Evolutionary conservation across 2,113 vertebrate species (phyloP), one percentile per base, ranked within the genome.

Genomic region (Athene noctua): DNA sequence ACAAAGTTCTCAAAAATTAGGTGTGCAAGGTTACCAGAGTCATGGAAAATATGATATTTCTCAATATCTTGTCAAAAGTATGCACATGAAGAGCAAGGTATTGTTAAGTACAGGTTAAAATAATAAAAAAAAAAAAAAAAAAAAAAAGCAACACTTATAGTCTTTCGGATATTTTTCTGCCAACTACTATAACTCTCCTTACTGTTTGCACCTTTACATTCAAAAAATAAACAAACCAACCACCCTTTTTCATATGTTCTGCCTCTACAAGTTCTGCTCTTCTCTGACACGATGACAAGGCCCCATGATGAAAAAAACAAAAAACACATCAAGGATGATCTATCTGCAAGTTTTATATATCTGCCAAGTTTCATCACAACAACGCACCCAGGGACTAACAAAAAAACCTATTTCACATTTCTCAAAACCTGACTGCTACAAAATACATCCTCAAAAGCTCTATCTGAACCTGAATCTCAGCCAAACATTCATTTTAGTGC

Each of bases 311-410:
- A 65, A 70, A 73, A 73, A 54, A n/a, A 61, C 13, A 66, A 44
- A 38, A 5, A 55, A 61, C 36, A 65, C 22, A 71, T 40, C 70
- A 62, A 85, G 75, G 71, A 71, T 47, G 20, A 29, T 38, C 82
- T 77, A 62, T 93, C 79, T 72, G 47, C 66, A 88, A 67, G 63
- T 84, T 95, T 74, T 71, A 83, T 78, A 1, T 74, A 38, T 63
- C 72, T 92, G 91, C 67, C 88, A 90, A 61, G 44, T 90, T 88
- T 54, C 79, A 90, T 90, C 83, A 82, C 65, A 92, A 70, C 75
- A 63, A 80, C 49, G 72, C 73, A 88, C 74, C 32, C 81, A 42
- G 54, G 57, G 67, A 47, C 54, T 57, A 71, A 72, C 27, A 47
- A 40, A 55, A 78, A 72, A 25, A 15, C 7, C 19, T n/a, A 9